A percentile compares a stretch with the other conserved stretches of the same genome.
Conservation (phyloP, 2,113 vertebrate genomes). For the Heterotilapia buettikoferi region DNA sequence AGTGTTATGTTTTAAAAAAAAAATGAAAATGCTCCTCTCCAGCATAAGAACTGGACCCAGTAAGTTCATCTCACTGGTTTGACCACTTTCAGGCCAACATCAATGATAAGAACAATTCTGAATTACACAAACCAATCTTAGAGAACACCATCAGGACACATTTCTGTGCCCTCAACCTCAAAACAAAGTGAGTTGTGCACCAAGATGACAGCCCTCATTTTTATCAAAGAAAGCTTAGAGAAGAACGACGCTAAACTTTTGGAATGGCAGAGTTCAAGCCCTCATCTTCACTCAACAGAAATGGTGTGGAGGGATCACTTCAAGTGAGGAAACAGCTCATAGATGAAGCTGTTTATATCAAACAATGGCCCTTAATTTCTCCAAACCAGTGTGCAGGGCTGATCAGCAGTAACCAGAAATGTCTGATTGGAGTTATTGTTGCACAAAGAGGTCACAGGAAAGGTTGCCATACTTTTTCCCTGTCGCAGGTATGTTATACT, state of each 20-base stretch:
- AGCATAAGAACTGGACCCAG: not conserved
- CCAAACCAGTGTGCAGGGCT: not conserved
- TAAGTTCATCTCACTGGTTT: not conserved
- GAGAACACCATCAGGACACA: accelerated
- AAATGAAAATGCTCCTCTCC: not conserved
- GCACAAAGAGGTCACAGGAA: not conserved
- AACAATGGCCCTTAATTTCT: not conserved
- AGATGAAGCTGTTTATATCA: not conserved
- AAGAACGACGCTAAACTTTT: not conserved
- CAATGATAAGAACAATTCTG: not conserved
- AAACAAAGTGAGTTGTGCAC: not conserved
- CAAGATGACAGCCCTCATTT: not conserved
- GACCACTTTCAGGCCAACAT: not conserved
- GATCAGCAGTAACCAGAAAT: not conserved
- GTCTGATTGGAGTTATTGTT: not conserved
- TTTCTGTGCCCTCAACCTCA: not conserved
- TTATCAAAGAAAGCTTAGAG: not conserved
- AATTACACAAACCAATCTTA: not conserved
- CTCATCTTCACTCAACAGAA: not conserved
- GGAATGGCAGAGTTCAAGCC: not conserved
- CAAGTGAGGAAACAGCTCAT: not conserved
- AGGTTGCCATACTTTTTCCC: not conserved
- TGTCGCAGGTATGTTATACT: not conserved
- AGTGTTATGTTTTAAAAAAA: not conserved
- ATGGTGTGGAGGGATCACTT: not conserved